These are phyloP conservation scores for Malurus alboscapulatus DNA, from an alignment of 2,113 vertebrate species.

Conservation along the genomic window DNA sequence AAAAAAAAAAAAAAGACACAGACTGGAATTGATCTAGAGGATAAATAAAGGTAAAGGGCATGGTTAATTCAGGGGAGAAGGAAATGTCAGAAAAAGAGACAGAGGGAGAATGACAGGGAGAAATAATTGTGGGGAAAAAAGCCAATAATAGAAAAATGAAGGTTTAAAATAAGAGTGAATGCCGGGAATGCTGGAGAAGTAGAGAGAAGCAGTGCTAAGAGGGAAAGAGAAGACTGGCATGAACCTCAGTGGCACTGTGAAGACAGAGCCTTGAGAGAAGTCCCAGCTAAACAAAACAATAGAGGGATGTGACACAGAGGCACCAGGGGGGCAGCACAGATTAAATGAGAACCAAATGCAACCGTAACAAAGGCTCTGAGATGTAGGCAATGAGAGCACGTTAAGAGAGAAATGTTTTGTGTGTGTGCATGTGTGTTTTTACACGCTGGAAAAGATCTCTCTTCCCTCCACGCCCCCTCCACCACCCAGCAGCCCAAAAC, in stretches of 20 bases:
- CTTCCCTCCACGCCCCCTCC: rapidly evolving
- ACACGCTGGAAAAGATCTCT: neutral
- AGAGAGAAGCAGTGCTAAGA: neutral
- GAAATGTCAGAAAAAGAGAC: slow-evolving; percentile 19
- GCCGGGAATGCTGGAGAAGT: neutral
- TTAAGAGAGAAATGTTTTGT: neutral
- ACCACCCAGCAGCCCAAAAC: neutral
- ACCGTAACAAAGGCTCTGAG: slow-evolving; percentile 7
- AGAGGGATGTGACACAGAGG: neutral
- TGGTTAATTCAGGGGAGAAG: neutral
- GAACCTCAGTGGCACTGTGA: neutral
- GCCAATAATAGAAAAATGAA: neutral
- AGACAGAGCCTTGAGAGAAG: neutral
- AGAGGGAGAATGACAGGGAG: neutral
- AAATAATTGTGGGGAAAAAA: neutral
- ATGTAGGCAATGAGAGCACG: neutral
- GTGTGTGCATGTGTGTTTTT: neutral
- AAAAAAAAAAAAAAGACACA: neutral
- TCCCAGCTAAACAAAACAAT: slow-evolving; percentile 22
- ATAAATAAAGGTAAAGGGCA: slow-evolving; percentile 38
- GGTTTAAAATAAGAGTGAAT: neutral
- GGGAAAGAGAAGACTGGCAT: neutral
- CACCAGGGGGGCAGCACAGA: neutral
- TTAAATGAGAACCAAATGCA: slow-evolving; percentile 57
- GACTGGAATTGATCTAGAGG: slow-evolving; percentile 3